Base-by-base conservation (phyloP, 1,140 invertebrate genomes). In the Adoxophyes honmai region DNA sequence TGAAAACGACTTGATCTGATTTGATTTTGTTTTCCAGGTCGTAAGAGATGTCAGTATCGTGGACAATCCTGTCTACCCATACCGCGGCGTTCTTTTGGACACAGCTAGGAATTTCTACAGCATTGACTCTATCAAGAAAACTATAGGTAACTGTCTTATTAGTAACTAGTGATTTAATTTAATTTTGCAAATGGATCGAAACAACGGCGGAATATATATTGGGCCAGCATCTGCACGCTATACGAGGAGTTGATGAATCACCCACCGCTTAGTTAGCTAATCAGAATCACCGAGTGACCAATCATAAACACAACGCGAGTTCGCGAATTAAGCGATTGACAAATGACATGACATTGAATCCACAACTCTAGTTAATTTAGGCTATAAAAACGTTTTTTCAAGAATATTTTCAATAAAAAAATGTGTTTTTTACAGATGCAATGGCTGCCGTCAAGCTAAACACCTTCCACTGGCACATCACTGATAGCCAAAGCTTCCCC, bases 391-490 rank as follows among this genome's bases (percentile, higher is more conserved):
- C n/a, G n/a, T n/a, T n/a, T n/a, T n/a, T n/a, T n/a, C n/a, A n/a
- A n/a, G n/a, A n/a, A n/a, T n/a, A n/a, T n/a, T n/a, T n/a, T n/a
- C n/a, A n/a, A n/a, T n/a, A n/a, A n/a, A n/a, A n/a, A n/a, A n/a
- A n/a, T n/a, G n/a, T n/a, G n/a, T n/a, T n/a, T 3, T 28, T 28
- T 2, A 48, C 10, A 88, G 94, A 96, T 69, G 95, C 90, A 0
- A 96, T 97, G 95, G 92, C 93, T 0, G 90, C 93, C 70, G 93
- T 93, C 8, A 97, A 97, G 72, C 71, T 97, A 34, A 97, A 97
- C 74, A 93, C 93, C 0, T 94, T 97, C 76, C 96, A 97, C 68
- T 97, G 95, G 95, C 96, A 97, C 66, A 95, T 97, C n/a, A 96
- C 95, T 0, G 96, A 97, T 76, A 93, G 94, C 0, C 95, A 97